Evolutionary conservation across 1,140 invertebrate genomes (phyloP).

Genomic region (Daktulosphaira vitifoliae): DNA sequence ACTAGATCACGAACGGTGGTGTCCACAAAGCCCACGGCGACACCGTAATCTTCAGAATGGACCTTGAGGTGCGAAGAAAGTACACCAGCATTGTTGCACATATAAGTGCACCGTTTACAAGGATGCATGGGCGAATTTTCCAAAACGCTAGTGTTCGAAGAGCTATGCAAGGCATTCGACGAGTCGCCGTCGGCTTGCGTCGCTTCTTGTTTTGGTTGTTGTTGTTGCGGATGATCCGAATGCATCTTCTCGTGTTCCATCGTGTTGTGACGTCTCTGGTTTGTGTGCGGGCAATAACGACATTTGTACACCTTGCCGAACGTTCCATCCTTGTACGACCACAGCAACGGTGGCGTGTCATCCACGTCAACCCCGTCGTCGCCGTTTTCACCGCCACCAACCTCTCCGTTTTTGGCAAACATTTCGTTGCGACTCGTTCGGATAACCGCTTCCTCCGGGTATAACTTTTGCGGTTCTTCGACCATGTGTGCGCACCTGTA

Average conservation of each 20-base stretch:
- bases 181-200: background rate
- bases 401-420: background rate
- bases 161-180: constrained; percentile 44
- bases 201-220: background rate
- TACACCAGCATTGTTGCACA: constrained; percentile 63
- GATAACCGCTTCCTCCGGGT: background rate
- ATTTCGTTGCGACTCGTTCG: background rate
- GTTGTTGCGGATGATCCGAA: constrained; percentile 26
- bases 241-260: constrained; percentile 82
- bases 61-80: constrained; percentile 69
- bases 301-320: constrained; percentile 80
- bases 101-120: constrained; percentile 73
- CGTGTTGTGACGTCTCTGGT: constrained; percentile 65
- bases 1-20: constrained; percentile 48
- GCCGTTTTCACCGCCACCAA: background rate
- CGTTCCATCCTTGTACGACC: constrained; percentile 58
- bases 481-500: constrained; percentile 34
- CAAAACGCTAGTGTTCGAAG: no score
- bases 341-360: constrained; percentile 58
- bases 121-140: constrained; percentile 39
- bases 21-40: constrained; percentile 52
- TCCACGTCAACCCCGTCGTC: constrained; percentile 37
- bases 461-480: background rate
- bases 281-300: constrained; percentile 73
- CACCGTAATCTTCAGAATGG: constrained; percentile 60